These are phyloP conservation scores for Rhinella marina DNA, from an alignment of 2,797 vertebrate genomes.

Conservation along the genomic window DNA sequence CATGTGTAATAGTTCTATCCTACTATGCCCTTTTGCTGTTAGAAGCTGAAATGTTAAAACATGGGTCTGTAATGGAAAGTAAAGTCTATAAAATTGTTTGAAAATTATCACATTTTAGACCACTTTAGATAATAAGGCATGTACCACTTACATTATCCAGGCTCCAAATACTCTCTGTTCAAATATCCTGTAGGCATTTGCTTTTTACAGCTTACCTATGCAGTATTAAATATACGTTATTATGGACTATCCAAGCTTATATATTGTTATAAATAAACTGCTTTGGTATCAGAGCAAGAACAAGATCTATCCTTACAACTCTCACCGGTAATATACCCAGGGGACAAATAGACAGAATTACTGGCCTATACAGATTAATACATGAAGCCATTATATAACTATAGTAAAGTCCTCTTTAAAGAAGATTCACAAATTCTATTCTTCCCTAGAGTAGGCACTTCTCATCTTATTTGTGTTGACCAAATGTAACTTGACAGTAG, in stretches of 20 bases:
- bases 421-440: conserved; percentile 39
- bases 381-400: conserved; percentile 32
- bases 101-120: neutral
- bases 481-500: conserved; percentile 58
- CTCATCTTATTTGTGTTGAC: conserved; percentile 49
- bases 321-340: neutral
- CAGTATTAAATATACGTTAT: neutral
- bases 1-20: too few species aligned
- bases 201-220: neutral
- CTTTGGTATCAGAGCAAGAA: neutral
- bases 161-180: neutral
- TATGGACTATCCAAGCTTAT: neutral
- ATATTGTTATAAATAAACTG: neutral
- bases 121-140: neutral
- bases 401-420: conserved; percentile 23
- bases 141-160: neutral
- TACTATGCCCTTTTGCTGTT: too few species aligned
- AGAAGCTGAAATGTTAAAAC: neutral
- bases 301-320: neutral
- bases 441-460: conserved; percentile 52
- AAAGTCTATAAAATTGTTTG: neutral
- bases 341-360: conserved; percentile 58
- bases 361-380: conserved; percentile 56
- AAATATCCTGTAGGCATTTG: neutral
- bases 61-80: neutral